Evolutionary conservation across 2,797 vertebrate species (phyloP).

Genomic region (Sebastiscus tertius): DNA sequence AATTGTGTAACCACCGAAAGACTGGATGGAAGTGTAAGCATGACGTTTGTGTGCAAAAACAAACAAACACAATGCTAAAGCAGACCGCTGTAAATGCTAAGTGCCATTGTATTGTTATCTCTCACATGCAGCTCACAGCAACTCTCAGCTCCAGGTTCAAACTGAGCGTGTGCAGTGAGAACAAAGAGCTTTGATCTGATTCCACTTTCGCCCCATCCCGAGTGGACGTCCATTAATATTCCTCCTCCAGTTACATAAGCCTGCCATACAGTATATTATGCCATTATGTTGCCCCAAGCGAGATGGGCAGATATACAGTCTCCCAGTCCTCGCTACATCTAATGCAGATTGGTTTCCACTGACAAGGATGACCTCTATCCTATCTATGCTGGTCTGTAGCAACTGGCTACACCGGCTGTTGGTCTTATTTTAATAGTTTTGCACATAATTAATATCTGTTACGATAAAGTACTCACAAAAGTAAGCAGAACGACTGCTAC

Average conservation of each 20-base stretch:
- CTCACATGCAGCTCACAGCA: conserved; percentile 10
- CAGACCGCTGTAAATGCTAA: not conserved
- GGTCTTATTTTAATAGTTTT: not conserved
- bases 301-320: conserved; percentile 38
- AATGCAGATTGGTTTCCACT: conserved; percentile 9
- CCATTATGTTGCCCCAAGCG: conserved; percentile 54
- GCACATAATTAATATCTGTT: not conserved
- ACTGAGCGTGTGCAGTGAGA: conserved; percentile 19
- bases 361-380: not conserved
- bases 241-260: conserved; percentile 73
- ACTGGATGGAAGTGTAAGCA: not conserved
- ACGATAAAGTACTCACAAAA: not conserved
- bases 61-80: conserved; percentile 15
- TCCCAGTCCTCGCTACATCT: conserved; percentile 3
- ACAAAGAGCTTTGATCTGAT: conserved; percentile 59
- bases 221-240: conserved; percentile 75
- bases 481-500: not conserved
- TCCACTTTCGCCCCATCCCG: conserved; percentile 51
- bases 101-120: conserved; percentile 4
- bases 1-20: not conserved
- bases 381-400: not conserved
- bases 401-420: not conserved
- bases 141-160: conserved; percentile 9
- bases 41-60: conserved; percentile 6
- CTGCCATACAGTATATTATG: conserved; percentile 65